Evolutionary conservation across 2,888 invertebrate species (phyloP).

Genomic region (Incurvaria masculella): DNA sequence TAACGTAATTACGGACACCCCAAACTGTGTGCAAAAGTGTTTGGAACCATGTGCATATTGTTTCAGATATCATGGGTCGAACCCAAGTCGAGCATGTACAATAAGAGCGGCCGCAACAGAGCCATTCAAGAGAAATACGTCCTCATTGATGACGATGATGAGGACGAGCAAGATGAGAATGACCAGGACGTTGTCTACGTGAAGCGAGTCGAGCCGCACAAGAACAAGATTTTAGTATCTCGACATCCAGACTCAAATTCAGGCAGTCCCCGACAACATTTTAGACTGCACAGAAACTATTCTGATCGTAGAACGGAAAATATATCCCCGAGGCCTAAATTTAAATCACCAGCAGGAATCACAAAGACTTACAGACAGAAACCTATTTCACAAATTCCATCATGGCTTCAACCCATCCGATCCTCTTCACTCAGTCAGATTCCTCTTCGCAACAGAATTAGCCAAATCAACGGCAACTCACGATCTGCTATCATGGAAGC

Average conservation of each 20-base stretch:
- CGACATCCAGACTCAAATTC: constrained; percentile 22
- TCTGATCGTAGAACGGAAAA: not conserved
- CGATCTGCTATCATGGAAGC: constrained; percentile 45
- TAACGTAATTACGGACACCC: no score
- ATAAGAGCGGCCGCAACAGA: constrained; percentile 23
- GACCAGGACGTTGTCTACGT: constrained; percentile 43
- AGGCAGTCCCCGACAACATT: constrained; percentile 21
- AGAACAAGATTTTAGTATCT: constrained; percentile 30
- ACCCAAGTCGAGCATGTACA: constrained; percentile 22
- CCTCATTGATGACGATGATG: constrained; percentile 29
- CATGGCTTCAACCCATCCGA: constrained; percentile 33
- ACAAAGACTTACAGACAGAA: constrained; percentile 32
- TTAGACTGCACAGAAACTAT: constrained; percentile 26
- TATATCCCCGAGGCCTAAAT: constrained; percentile 20
- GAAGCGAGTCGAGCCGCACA: constrained; percentile 32
- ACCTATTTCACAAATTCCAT: constrained; percentile 26
- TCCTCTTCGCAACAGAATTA: constrained; percentile 27
- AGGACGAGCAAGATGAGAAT: constrained; percentile 24
- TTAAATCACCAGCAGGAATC: constrained; percentile 36
- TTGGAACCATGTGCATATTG: no score
- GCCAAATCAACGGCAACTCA: constrained; percentile 32
- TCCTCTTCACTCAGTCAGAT: constrained; percentile 20
- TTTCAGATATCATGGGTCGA: constrained; percentile 37
- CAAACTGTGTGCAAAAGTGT: no score
- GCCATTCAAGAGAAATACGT: constrained; percentile 28